Evolutionary conservation across 2,888 invertebrate genomes (phyloP).

Genomic region (Blera fallax): DNA sequence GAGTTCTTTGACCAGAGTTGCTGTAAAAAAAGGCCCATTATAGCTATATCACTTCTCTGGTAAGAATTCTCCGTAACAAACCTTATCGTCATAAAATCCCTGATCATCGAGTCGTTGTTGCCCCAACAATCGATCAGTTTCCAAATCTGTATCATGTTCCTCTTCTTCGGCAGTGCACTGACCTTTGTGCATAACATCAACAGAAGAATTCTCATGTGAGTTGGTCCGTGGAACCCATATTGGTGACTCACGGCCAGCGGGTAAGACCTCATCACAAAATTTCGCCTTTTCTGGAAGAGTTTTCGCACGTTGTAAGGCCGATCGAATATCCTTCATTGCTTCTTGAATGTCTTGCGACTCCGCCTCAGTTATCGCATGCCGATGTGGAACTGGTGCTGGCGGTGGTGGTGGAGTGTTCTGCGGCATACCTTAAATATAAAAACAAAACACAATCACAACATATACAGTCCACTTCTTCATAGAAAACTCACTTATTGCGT

Average conservation of each 20-base stretch:
- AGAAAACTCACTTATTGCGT: slow-evolving; percentile 76
- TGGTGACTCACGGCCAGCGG: slow-evolving; percentile 79
- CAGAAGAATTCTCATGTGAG: slow-evolving; percentile 69
- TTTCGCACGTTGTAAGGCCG: slow-evolving; percentile 85
- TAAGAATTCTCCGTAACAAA: slow-evolving; percentile 39
- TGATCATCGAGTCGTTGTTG: slow-evolving; percentile 96
- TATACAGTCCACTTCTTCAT: neutral
- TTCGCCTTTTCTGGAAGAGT: slow-evolving; percentile 80
- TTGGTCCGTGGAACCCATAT: slow-evolving; percentile 80
- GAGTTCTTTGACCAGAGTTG: slow-evolving; percentile 78
- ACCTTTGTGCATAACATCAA: slow-evolving; percentile 73
- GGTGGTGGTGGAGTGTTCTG: slow-evolving; percentile 85
- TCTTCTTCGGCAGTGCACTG: slow-evolving; percentile 83
- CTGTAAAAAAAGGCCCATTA: slow-evolving; percentile 73
- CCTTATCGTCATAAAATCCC: slow-evolving; percentile 91
- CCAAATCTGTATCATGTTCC: slow-evolving; percentile 98
- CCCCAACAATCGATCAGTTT: slow-evolving; percentile 97
- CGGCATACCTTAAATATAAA: slow-evolving; percentile 62
- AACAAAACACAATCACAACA: neutral
- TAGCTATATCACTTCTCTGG: neutral
- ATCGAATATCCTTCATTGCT: slow-evolving; percentile 91
- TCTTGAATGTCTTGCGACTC: slow-evolving; percentile 84
- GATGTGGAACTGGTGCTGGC: slow-evolving; percentile 79
- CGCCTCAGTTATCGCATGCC: slow-evolving; percentile 84
- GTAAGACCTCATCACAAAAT: slow-evolving; percentile 79